Conservation (phyloP, 2,888 invertebrate species). For the Watsonalla binaria region DNA sequence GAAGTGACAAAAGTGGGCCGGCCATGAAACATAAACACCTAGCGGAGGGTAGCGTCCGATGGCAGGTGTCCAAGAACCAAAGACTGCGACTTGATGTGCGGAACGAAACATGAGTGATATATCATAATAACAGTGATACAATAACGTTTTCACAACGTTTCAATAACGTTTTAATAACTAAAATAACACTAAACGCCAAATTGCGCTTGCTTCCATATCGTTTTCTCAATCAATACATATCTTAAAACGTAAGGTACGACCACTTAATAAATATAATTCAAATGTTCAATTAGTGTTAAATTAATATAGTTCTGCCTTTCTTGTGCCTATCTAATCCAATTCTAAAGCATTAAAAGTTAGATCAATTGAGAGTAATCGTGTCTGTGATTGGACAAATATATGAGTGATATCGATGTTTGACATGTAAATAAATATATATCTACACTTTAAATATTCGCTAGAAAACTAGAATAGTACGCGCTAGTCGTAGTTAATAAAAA, state of each 20-base stretch:
- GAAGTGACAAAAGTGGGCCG: slow-evolving; percentile 71
- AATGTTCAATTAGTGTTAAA: slow-evolving; percentile 51
- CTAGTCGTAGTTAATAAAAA: slow-evolving; percentile 41
- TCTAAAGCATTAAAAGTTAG: slow-evolving; percentile 61
- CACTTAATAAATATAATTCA: slow-evolving; percentile 34
- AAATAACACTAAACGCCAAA: slow-evolving; percentile 60
- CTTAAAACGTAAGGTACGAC: slow-evolving; percentile 58
- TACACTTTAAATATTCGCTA: slow-evolving; percentile 17
- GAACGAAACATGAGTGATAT: slow-evolving; percentile 69
- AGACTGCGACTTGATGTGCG: slow-evolving; percentile 73
- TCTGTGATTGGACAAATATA: slow-evolving; percentile 62
- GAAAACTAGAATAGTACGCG: slow-evolving; percentile 22
- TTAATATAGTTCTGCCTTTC: slow-evolving; percentile 50
- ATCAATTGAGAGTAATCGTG: slow-evolving; percentile 47
- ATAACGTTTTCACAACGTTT: slow-evolving; percentile 18
- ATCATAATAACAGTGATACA: slow-evolving; percentile 12
- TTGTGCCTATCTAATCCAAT: slow-evolving; percentile 68
- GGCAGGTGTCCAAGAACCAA: slow-evolving; percentile 72
- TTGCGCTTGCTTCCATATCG: slow-evolving; percentile 74
- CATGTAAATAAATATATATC: slow-evolving; percentile 47
- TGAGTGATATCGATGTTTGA: slow-evolving; percentile 53
- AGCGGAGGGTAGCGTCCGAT: slow-evolving; percentile 59
- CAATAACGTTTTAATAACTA: slow-evolving; percentile 16
- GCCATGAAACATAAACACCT: slow-evolving; percentile 72
- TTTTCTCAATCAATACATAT: slow-evolving; percentile 68